These are phyloP conservation scores for Salmo trutta DNA, from an alignment of 2,797 vertebrate species.

Conservation along the genomic window DNA sequence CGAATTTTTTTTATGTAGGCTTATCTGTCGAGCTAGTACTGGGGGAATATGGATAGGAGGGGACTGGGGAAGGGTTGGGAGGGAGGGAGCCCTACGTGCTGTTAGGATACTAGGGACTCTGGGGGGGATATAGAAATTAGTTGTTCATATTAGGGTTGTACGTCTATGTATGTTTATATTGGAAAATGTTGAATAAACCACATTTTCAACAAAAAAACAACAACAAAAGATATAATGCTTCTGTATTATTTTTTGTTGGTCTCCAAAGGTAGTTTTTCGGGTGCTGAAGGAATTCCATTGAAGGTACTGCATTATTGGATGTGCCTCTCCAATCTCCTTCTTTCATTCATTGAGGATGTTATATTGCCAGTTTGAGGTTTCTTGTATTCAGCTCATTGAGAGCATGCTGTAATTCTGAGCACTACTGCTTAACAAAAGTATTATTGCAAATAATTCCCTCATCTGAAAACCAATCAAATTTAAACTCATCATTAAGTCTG, in stretches of 20 bases:
- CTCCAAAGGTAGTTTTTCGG: not conserved
- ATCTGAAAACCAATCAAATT: no score
- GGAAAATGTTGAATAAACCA: no score
- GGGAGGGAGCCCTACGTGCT: no score
- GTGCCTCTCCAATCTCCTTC: not conserved
- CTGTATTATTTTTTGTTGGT: not conserved
- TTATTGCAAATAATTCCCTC: not conserved
- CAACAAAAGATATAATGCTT: not conserved
- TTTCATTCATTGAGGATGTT: not conserved
- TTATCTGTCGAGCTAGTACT: no score
- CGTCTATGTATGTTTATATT: not conserved
- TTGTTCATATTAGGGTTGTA: no score
- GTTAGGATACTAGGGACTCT: no score
- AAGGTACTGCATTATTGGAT: not conserved
- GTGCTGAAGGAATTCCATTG: not conserved
- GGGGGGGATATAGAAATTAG: no score
- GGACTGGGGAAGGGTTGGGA: no score
- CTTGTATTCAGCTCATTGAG: not conserved
- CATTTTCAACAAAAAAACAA: no score
- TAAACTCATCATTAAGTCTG: no score
- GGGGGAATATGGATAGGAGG: no score
- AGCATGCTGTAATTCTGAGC: not conserved
- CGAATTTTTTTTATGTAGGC: no score
- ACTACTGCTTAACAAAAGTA: not conserved
- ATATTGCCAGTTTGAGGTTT: not conserved